Evolutionary conservation across 1,140 invertebrate species (phyloP).

Genomic region (Pentalonia nigronervosa): DNA sequence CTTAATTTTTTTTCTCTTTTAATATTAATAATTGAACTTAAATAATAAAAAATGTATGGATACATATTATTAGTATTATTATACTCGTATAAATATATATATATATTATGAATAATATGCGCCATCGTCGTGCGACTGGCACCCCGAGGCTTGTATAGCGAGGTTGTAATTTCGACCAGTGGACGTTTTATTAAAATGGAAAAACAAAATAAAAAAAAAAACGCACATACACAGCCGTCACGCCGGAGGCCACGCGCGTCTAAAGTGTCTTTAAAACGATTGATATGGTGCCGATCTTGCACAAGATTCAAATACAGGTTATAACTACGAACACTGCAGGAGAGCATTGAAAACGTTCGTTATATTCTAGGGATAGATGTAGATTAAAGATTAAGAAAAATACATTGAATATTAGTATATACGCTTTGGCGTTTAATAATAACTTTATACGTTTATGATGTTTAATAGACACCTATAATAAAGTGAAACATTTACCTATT

Average conservation of each 20-base stretch:
- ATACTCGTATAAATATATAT: background rate
- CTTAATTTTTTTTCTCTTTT: slow-evolving; percentile 13
- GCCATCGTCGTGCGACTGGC: background rate
- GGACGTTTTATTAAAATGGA: slow-evolving; percentile 24
- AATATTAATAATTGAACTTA: slow-evolving; percentile 48
- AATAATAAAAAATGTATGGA: slow-evolving; percentile 1
- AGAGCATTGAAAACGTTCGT: background rate
- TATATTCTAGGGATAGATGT: background rate
- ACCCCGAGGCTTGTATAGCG: slow-evolving; percentile 23
- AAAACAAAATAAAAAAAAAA: background rate
- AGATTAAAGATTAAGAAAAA: background rate
- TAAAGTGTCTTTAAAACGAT: background rate
- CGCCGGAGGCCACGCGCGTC: background rate
- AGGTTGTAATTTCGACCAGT: slow-evolving; percentile 36
- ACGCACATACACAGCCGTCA: background rate
- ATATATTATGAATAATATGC: slow-evolving; percentile 27
- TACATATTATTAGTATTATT: slow-evolving; percentile 22
- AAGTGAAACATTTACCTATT: too few relatives aligned
- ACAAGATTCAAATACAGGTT: background rate
- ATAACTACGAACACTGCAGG: background rate
- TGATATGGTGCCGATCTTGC: background rate
- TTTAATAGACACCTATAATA: background rate
- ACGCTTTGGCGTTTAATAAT: background rate
- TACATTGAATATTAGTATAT: background rate
- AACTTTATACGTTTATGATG: background rate